Evolutionary conservation across 2,888 invertebrate genomes (phyloP), one percentile per base, ranked within the genome.

Genomic region (Odontothrips loti): DNA sequence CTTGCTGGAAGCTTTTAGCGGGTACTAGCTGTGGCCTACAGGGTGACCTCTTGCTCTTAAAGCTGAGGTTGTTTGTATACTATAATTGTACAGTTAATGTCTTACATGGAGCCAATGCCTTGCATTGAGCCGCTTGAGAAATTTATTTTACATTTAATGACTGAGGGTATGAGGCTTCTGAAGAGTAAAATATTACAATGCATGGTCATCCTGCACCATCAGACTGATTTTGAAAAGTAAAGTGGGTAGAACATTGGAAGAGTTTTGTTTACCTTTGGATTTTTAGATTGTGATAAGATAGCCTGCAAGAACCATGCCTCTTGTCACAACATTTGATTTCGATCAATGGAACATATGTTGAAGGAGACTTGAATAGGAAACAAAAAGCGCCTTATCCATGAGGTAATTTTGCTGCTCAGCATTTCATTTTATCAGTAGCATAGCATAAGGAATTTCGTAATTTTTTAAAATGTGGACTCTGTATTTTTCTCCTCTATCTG

Each of bases 1-100:
- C 68, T 27, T 75, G 27, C 58, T 58, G 20, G 20, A 27, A 75
- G 68, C 68, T 75, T 75, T n/a, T 75, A 75, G 68, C 23, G 23
- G 68, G 68, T 20, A 23, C 27, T 75, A 75, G 68, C 23, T 23
- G 23, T 75, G 68, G 68, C 68, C 68, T 75, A 75, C 68, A 75
- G 68, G 68, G 68, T 75, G 68, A 75, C 68, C 68, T 75, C 68
- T 27, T 75, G 23, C 68, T 23, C 12, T 27, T 75, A 12, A 23
- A 75, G 27, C 23, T 75, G 68, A 75, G 12, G 58, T 20, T 12
- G 58, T 58, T 58, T 58, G 58, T 58, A 17, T 58, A 58, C 58
- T 58, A 6, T 58, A n/a, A 58, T 17, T 58, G 12, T 58, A 58
- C 58, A 58, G 58, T 58, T 58, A n/a, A 58, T 58, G n/a, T n/a